Percentiles rank a stretch among this genome's conserved stretches.
Evolutionary conservation across 35 echinoderm and acorn worm species (phyloP).

Genomic region (Apostichopus japonicus): DNA sequence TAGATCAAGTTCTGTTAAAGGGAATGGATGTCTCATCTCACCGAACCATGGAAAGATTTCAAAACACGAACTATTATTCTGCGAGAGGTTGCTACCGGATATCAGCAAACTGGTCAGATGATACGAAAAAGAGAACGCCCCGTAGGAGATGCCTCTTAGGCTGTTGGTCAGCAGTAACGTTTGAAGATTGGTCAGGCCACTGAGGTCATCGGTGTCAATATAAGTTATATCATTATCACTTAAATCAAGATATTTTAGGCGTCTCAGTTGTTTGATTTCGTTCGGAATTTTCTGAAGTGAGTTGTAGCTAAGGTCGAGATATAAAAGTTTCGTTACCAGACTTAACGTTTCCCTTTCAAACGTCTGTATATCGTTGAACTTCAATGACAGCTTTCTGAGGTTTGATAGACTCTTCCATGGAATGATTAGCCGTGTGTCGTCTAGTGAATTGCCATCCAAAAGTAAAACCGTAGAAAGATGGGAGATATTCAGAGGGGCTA

Average conservation of each 20-base stretch:
- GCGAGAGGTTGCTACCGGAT: neutral
- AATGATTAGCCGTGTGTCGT: neutral
- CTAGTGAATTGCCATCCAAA: neutral
- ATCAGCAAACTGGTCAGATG: neutral
- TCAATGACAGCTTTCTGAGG: constrained; percentile 3
- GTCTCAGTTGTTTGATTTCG: neutral
- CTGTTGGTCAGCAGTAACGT: neutral
- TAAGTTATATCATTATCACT: neutral
- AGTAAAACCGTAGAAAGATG: neutral
- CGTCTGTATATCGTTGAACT: neutral
- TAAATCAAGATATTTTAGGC: constrained; percentile 37
- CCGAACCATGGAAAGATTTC: constrained; percentile 4
- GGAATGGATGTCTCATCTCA: neutral
- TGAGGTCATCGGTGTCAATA: neutral
- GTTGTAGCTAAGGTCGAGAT: neutral
- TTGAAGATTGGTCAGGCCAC: neutral
- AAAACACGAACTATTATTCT: neutral
- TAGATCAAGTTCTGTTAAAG: neutral
- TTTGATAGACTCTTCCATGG: neutral
- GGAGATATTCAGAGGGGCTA: neutral
- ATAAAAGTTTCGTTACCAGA: neutral
- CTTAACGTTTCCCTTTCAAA: neutral
- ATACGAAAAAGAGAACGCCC: neutral
- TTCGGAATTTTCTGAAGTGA: neutral
- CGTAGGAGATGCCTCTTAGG: neutral